Base-by-base conservation (phyloP, 37 sponge, comb jelly and placozoan genomes). In the Halisarca cf. caerulea region DNA sequence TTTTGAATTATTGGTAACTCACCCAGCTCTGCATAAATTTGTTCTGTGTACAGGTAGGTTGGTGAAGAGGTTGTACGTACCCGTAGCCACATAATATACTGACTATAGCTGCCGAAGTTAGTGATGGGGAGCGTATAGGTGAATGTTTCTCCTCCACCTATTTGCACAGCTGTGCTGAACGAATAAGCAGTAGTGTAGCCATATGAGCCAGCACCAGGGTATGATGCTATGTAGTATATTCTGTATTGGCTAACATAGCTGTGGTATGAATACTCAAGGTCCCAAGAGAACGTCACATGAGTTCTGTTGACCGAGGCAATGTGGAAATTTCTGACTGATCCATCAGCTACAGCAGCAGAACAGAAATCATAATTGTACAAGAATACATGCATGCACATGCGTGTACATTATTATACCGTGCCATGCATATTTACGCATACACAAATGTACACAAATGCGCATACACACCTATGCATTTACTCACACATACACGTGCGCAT, bases 281-380 rank as follows among this genome's bases (percentile, higher is more conserved):
- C 69, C 69, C 69, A 68, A 34, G 28, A 68, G 78, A 47, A 77
- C 15, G 44, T 77, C 17, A 68, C 35, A 34, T 68, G 69, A 34
- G 69, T 68, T 8, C 69, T 30, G 34, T 68, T 68, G 17, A 6
- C 30, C 30, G 28, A 7, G 4, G 69, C 33, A 47, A 47, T 47
- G 9, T 11, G 6, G 51, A 47, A 47, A 11, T 47, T 47, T 47
- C 51, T 47, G 9, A 47, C 51, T 11, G 11, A 47, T 14, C 51
- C 51, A 47, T 47, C 51, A n/a, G n/a, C n/a, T 47, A 11, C 6
- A 47, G 51, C 51, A 47, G 51, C 51, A 14, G 51, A 47, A 47
- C 11, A 47, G 51, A 47, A 6, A 47, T 47, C 51, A 11, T 47
- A 47, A 14, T 47, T 47, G 51, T 47, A n/a, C n/a, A 47, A 47